phyloP scores from a whole-genome alignment of 2,888 invertebrate genomes.

The Erebia ligea region DNA sequence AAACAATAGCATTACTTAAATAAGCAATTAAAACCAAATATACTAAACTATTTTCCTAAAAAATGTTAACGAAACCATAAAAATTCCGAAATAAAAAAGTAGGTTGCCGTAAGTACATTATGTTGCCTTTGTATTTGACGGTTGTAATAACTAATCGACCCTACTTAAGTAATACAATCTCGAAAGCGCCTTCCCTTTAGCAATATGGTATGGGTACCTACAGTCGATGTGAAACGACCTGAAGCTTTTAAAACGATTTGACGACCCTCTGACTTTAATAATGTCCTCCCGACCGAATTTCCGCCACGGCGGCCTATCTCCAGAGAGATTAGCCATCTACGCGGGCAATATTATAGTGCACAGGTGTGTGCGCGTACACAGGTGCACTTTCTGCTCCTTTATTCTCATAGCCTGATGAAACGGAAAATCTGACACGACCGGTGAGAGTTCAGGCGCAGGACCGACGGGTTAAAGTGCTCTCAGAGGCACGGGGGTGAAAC shows the following conservation, averaged over 20 bases:
- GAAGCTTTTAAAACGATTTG: slow-evolving; percentile 2
- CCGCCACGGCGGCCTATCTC: too few species aligned
- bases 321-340: too few species aligned
- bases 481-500: too few species aligned
- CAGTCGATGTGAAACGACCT: neutral
- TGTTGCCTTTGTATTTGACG: slow-evolving; percentile 31
- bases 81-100: slow-evolving; percentile 2
- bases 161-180: slow-evolving; percentile 40
- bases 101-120: slow-evolving; percentile 9
- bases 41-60: neutral
- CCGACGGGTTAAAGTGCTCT: too few species aligned
- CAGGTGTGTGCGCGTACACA: too few species aligned
- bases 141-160: slow-evolving; percentile 43
- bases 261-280: neutral
- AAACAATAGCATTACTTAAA: neutral
- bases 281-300: too few species aligned
- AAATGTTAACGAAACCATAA: neutral
- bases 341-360: too few species aligned
- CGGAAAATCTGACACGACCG: too few species aligned
- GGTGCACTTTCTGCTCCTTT: too few species aligned
- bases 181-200: slow-evolving; percentile 20
- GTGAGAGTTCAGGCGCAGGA: too few species aligned
- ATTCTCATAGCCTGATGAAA: too few species aligned
- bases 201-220: slow-evolving; percentile 8
- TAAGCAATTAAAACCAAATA: neutral